Conservation (phyloP, 2,113 vertebrate species). For the Genyomyrus donnyi region DNA sequence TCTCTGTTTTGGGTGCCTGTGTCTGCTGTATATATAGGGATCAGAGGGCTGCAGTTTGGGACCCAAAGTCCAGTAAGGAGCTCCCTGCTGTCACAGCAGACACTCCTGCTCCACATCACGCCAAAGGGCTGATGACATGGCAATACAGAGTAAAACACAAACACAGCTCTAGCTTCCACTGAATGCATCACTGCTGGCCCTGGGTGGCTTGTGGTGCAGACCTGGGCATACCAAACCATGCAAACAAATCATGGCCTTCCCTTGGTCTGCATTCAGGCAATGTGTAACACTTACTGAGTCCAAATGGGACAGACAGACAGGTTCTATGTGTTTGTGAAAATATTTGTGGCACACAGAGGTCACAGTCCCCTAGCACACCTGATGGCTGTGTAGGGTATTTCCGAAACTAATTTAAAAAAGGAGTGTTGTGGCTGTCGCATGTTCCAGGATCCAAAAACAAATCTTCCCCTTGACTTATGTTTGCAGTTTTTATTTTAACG, state of each 20-base stretch:
- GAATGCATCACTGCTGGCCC: background rate
- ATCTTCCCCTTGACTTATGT: too few species aligned
- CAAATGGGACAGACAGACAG: background rate
- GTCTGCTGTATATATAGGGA: slow-evolving; percentile 49
- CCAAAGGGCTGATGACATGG: slow-evolving; percentile 17
- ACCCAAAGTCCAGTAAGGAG: slow-evolving; percentile 52
- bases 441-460: too few species aligned
- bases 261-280: background rate
- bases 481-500: too few species aligned
- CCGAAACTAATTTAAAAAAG: too few species aligned
- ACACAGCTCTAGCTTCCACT: background rate
- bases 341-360: background rate
- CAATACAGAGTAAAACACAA: slow-evolving; percentile 10
- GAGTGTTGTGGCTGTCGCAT: too few species aligned
- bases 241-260: background rate
- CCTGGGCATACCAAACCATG: background rate
- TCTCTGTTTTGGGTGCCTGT: slow-evolving; percentile 20
- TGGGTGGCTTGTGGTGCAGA: background rate
- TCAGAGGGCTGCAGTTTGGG: slow-evolving; percentile 29
- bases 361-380: background rate
- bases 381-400: background rate
- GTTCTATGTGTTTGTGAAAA: background rate
- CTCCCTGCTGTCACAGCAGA: slow-evolving; percentile 43
- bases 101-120: slow-evolving; percentile 25
- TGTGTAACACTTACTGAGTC: background rate